phyloP scores from a whole-genome alignment of 2,113 vertebrate species.

The Emydura subglobosa region DNA sequence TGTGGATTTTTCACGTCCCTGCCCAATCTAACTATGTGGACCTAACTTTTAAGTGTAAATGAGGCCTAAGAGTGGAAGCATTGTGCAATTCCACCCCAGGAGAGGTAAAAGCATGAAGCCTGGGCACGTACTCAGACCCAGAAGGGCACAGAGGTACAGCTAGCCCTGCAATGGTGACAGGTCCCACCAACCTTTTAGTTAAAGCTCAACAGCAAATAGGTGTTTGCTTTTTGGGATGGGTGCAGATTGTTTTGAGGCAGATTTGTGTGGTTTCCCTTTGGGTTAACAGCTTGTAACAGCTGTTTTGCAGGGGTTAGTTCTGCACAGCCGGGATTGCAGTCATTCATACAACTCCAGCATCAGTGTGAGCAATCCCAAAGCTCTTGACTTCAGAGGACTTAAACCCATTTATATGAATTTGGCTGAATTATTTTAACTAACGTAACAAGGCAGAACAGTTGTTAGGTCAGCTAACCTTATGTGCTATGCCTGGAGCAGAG shows the following conservation, averaged over 20 bases:
- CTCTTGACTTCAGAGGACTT: conserved; percentile 22
- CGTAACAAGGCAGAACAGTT: not conserved
- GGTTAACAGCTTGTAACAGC: conserved; percentile 32
- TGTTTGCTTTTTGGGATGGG: not conserved
- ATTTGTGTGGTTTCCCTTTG: conserved; percentile 41
- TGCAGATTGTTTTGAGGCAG: conserved; percentile 44
- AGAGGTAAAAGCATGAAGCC: not conserved
- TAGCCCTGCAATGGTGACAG: not conserved
- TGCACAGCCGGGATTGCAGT: not conserved
- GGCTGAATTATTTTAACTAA: not conserved
- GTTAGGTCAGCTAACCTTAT: not conserved
- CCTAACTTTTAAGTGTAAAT: too few relatives aligned
- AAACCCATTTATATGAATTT: conserved; percentile 14
- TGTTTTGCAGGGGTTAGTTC: not conserved
- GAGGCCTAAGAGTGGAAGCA: not conserved
- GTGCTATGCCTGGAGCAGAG: not conserved
- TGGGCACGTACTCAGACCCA: not conserved
- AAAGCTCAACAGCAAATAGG: not conserved
- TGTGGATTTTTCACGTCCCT: too few relatives aligned
- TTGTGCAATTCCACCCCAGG: not conserved
- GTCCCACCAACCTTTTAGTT: not conserved
- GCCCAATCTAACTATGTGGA: too few relatives aligned
- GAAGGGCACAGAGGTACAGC: rapidly evolving
- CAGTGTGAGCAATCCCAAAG: not conserved
- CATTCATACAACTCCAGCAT: conserved; percentile 3